Percentiles rank a stretch among this genome's conserved stretches.
Conservation (phyloP, 2,888 invertebrate genomes). For the Belgica antarctica region DNA sequence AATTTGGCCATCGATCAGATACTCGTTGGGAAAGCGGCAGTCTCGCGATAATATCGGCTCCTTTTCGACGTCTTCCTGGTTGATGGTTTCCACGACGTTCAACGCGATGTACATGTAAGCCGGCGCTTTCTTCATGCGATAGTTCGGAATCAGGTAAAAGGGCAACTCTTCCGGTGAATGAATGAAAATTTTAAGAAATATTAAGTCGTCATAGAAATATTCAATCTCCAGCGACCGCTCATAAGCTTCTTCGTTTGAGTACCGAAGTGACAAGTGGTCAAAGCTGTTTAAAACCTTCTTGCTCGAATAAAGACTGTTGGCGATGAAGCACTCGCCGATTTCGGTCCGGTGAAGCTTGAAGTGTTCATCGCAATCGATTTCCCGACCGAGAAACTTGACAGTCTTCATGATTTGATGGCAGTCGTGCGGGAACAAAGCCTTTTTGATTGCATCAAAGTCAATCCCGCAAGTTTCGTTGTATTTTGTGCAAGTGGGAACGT, state of each 20-base stretch:
- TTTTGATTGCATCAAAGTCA: not conserved
- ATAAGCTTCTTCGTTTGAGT: not conserved
- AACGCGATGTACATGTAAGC: not conserved
- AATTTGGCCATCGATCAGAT: not conserved
- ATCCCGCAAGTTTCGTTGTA: conserved; percentile 26
- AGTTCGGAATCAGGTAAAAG: not conserved
- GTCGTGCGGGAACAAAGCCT: not conserved
- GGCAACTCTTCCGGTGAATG: conserved; percentile 34
- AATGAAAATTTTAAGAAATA: not conserved
- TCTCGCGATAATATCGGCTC: not conserved
- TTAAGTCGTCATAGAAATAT: conserved; percentile 10
- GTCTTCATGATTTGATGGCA: not conserved
- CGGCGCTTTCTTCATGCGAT: not conserved
- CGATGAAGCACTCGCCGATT: conserved; percentile 15
- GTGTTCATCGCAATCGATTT: not conserved
- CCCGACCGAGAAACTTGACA: not conserved
- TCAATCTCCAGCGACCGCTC: not conserved
- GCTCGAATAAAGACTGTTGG: conserved; percentile 18
- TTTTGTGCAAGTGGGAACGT: not conserved
- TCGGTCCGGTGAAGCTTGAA: not conserved
- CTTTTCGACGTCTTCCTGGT: conserved; percentile 13
- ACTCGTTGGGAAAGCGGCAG: conserved; percentile 28
- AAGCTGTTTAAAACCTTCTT: not conserved
- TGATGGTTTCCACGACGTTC: not conserved
- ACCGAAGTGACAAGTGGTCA: not conserved